Evolutionary conservation across 2,113 vertebrate genomes (phyloP), one percentile per base, ranked within the genome.

Genomic region (Serilophus lunatus): DNA sequence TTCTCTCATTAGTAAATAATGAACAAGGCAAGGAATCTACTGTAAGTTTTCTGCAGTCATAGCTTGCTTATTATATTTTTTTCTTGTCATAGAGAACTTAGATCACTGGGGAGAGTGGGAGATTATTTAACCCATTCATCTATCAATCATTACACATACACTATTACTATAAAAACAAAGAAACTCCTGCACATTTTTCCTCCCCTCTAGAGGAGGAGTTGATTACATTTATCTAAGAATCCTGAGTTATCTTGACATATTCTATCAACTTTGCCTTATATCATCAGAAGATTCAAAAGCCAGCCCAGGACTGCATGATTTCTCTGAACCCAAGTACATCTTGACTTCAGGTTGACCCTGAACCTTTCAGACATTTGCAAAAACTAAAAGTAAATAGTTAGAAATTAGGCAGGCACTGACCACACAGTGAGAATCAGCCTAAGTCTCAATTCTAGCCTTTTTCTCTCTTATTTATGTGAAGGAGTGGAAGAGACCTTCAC

Each of bases 261-360:
- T 77, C 79, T 81, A 87, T 63, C 78, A 85, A 56, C 74, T 88
- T 91, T 57, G 53, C 87, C 31, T 61, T 74, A 54, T 15, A 95
- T 74, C 22, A 91, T 23, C 18, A 82, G 45, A 88, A 90, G 38
- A 94, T 25, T 80, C 63, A 63, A 94, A 95, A 87, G 26, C 50
- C 68, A 80, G 44, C 42, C 91, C 12, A 13, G 59, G 77, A 70
- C 24, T 66, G 70, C 54, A 70, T 19, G 20, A 76, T 38, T 94
- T 85, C 74, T 80, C 81, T 90, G 84, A 91, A 94, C 6, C 3
- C 53, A 66, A 96, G 76, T 47, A 86, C 9, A 5, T 91, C 75
- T 31, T 92, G 91, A 94, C 95, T 97, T 90, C 66, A 94, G 66
- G 78, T 35, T 96, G 93, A 94, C 94, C 95, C 68, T 66, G 59